Base-by-base conservation (phyloP, 2,113 vertebrate genomes). In the Gymnocephalus cernua region DNA sequence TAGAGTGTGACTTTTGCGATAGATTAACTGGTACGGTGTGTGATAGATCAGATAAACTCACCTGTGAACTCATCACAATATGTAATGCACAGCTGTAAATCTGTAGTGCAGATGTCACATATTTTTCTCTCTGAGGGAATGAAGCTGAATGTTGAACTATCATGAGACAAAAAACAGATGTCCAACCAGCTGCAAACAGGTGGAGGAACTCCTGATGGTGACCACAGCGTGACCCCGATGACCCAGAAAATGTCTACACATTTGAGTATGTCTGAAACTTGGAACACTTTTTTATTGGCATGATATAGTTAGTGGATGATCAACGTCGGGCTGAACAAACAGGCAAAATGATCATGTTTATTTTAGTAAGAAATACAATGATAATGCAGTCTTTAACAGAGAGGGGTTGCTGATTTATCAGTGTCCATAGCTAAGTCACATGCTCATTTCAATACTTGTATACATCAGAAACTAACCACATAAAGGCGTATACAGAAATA, bases 141-240 rank as follows among this genome's bases (percentile, higher is more conserved):
- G 38, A 6, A 59, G 9, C 6, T 32, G 4, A 15, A 27, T 56
- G 48, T 65, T n/a, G 13, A 57, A n/a, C 45, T 8, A 13, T 62
- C 27, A 18, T 0, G 3, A 53, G 47, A 32, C 44, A 21, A 3
- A 68, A 61, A n/a, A 4, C 32, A 41, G 47, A 62, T 32, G 61
- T 76, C 38, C 57, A 50, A 27, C 15, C 0, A 47, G 59, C 29
- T 27, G 51, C 41, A 1, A 66, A 41, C 68, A 73, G 50, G 35
- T 9, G 54, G 66, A 62, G 38, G 21, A 15, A 14, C n/a, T 21
- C 23, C 47, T 54, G 15, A 21, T 35, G 23, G 3, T 45, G 72
- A 54, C 32, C 71, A 71, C 51, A 19, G 11, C 8, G 2, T 71
- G 72, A 80, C 66, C 73, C 59, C 1, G 32, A 53, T 54, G 56